phyloP scores from a whole-genome alignment of 2,113 vertebrate genomes.

The Amblyornis subalaris region DNA sequence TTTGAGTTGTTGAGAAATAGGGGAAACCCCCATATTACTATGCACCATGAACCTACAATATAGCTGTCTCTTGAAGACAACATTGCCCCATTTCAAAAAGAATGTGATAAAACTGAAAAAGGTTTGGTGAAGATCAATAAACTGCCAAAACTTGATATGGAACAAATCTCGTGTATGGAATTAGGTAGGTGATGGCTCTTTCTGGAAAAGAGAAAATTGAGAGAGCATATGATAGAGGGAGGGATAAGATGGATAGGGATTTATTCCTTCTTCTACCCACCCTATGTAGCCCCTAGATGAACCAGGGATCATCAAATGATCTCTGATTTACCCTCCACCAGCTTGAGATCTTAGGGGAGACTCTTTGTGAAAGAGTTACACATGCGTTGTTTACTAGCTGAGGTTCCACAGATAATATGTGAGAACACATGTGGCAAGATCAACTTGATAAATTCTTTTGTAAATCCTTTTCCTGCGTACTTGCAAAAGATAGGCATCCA shows the following conservation, averaged over 20 bases:
- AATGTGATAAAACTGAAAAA: neutral
- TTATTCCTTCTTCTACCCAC: neutral
- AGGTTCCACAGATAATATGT: neutral
- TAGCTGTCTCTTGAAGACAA: neutral
- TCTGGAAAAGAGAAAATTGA: neutral
- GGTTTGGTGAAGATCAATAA: neutral
- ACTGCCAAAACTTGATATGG: neutral
- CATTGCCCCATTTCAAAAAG: neutral
- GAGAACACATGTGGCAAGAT: neutral
- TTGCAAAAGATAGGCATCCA: neutral
- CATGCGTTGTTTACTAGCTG: accelerated
- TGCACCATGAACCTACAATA: neutral
- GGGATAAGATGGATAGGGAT: neutral
- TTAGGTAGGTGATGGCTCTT: neutral
- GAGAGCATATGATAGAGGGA: neutral
- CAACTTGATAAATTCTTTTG: neutral
- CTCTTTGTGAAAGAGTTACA: neutral
- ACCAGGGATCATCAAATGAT: neutral
- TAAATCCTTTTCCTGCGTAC: neutral
- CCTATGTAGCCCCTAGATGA: neutral
- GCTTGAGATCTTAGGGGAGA: neutral
- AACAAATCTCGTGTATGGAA: neutral
- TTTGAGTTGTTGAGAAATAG: neutral
- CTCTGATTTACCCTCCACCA: neutral
- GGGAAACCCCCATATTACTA: neutral